Base-by-base conservation (phyloP, 1,140 invertebrate species). In the Drosophila erecta region DNA sequence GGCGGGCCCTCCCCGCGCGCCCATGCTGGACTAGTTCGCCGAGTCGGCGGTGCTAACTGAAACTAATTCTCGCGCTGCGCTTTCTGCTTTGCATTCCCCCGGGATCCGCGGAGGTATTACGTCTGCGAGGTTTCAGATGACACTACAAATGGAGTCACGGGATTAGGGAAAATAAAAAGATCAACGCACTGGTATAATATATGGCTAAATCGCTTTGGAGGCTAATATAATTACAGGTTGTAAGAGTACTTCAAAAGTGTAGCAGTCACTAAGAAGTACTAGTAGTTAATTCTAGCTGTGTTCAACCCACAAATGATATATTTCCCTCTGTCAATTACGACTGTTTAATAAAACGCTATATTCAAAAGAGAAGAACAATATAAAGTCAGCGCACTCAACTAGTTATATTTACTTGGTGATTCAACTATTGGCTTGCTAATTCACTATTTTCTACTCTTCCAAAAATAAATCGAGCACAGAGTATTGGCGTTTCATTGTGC, bases 31-130 rank as follows among this genome's bases (percentile, higher is more conserved):
- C 67, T 37, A 56, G 60, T 57, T 66, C 37, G 53, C 20, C 38
- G 30, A 22, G 51, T 55, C 49, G 17, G 17, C 71, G 20, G 74
- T 78, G 81, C 83, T 81, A 85, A 85, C 51, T 51, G 43, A 65
- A 81, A 65, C 67, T 56, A 66, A 86, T 86, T 86, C 73, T 71
- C 49, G 70, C 46, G 22, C 27, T 62, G 66, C 17, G 40, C 54
- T 59, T 51, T 61, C 51, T 49, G 53, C 27, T 54, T 51, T 64
- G 54, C 49, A 20, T 47, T 72, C 14, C 64, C 57, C 57, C 50
- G 37, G 43, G 27, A 46, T 74, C 30, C 17, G 33, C 15, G 27
- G 24, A 37, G 56, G 56, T 40, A 49, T 61, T 17, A 27, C 54
- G 15, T 14, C 38, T 27, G 54, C 12, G 38, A 41, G n/a, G 14